Base-by-base conservation (phyloP, 2,113 vertebrate species). In the Nerophis ophidion region DNA sequence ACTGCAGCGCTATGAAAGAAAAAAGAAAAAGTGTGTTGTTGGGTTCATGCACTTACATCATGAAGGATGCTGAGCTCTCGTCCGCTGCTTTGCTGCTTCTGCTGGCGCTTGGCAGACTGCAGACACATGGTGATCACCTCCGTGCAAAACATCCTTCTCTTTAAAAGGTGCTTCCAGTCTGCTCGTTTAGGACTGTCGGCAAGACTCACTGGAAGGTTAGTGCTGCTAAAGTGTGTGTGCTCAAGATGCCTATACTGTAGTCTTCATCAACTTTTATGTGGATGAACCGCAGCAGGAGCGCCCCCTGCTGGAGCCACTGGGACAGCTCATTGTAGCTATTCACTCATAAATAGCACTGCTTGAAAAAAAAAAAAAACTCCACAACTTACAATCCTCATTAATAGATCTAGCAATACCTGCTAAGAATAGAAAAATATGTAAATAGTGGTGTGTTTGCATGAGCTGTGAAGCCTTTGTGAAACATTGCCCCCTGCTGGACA, bases 61-160 rank as follows among this genome's bases (percentile, higher is more conserved):
- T 89, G 84, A 60, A 91, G 90, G 75, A 90, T 90, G 66, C 79
- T 82, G 8, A 91, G 88, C 55, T 88, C 90, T 38, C 90, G 87
- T 45, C 77, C 85, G 60, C 78, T 26, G 68, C 60, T 76, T 63
- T 70, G 80, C 66, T 68, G 80, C 61, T 65, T 81, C 67, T 61
- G 74, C 65, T 53, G 84, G 77, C 88, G 87, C 75, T 91, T 91
- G 72, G 89, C 87, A 17, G 89, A 90, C 75, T 91, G 90, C 65
- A 91, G 86, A 68, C 90, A 91, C 90, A 91, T 90, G 12, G 90
- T 91, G 79, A 91, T 91, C 80, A 91, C 90, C 76, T 91, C 90
- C 48, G 90, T 83, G 60, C 90, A 91, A 44, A 91, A 77, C 90
- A 91, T 91, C 72, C 86, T 86, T 26, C 40, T 15, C 44, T 59